phyloP scores from a whole-genome alignment of 2,797 vertebrate genomes.

The Streptopelia turtur region DNA sequence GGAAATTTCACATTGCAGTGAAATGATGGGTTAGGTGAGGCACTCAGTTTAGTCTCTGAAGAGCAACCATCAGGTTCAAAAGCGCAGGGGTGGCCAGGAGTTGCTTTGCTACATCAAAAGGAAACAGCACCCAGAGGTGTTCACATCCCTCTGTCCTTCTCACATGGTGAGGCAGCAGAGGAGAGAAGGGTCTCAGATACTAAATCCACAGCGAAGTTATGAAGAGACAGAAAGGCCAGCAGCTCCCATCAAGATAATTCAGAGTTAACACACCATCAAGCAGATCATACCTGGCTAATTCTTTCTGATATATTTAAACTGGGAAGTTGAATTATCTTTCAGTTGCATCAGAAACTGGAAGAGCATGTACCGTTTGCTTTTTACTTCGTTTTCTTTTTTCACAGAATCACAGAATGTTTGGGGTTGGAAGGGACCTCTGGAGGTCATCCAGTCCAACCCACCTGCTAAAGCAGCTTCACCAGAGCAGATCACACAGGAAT shows the following conservation, averaged over 20 bases:
- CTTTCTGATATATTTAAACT: not conserved
- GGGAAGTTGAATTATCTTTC: not conserved
- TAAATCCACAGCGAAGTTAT: not conserved
- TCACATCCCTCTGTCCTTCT: not conserved
- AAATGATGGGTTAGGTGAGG: not conserved
- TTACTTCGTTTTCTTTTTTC: not conserved
- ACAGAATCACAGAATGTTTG: too few relatives aligned
- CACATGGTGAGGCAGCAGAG: not conserved
- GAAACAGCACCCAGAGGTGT: not conserved
- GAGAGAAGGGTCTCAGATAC: not conserved
- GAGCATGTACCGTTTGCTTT: not conserved
- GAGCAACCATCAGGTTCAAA: not conserved
- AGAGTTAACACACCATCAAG: not conserved
- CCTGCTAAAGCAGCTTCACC: too few relatives aligned
- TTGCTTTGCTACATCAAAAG: not conserved
- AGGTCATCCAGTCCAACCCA: too few relatives aligned
- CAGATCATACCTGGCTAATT: not conserved
- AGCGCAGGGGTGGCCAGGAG: not conserved
- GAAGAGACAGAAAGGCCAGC: not conserved
- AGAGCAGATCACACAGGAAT: too few relatives aligned
- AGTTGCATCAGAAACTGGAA: not conserved
- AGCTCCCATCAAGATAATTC: not conserved
- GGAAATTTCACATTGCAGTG: not conserved
- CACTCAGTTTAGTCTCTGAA: not conserved
- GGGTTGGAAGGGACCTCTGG: too few relatives aligned